Percentiles rank a stretch among this genome's conserved stretches.
Conservation (phyloP, 2,888 invertebrate species). For the Heliconius ethilla region DNA sequence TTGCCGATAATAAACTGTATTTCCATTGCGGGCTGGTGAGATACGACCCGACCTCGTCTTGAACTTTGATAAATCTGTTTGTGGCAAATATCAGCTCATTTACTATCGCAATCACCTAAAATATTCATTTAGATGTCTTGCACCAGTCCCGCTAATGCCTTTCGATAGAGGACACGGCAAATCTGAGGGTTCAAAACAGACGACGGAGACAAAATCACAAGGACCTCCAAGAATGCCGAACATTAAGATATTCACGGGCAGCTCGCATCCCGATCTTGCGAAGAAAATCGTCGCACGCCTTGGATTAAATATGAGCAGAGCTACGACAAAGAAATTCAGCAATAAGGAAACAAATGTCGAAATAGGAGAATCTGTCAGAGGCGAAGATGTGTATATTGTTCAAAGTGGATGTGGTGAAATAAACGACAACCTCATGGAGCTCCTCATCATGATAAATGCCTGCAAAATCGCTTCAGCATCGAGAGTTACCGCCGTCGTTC, state of each 20-base stretch:
- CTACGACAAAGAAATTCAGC: slow-evolving; percentile 98
- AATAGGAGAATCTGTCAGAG: slow-evolving; percentile 94
- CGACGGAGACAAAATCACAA: slow-evolving; percentile 20
- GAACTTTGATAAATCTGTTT: slow-evolving; percentile 70
- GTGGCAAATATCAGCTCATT: slow-evolving; percentile 64
- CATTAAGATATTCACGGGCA: slow-evolving; percentile 99
- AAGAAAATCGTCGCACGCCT: slow-evolving; percentile 96
- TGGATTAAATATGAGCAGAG: slow-evolving; percentile 96
- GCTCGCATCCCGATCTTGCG: slow-evolving; percentile 98
- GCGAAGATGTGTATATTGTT: slow-evolving; percentile 96
- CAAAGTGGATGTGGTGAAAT: slow-evolving; percentile 95
- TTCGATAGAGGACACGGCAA: slow-evolving; percentile 55
- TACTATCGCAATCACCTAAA: slow-evolving; percentile 52
- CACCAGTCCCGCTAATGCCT: slow-evolving; percentile 62
- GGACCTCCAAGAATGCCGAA: slow-evolving; percentile 92
- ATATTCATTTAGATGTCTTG: slow-evolving; percentile 57
- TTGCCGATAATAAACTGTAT: slow-evolving; percentile 54
- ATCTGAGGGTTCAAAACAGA: slow-evolving; percentile 48
- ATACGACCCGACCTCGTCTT: slow-evolving; percentile 64
- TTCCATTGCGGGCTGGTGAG: slow-evolving; percentile 58
- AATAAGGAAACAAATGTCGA: slow-evolving; percentile 98
- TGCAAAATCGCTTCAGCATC: slow-evolving; percentile 96
- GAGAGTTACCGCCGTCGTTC: slow-evolving; percentile 94
- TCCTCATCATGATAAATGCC: slow-evolving; percentile 96
- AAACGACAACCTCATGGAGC: slow-evolving; percentile 95